These are phyloP conservation scores for Spodoptera littoralis DNA, from an alignment of 2,888 invertebrate genomes.

Conservation along the genomic window DNA sequence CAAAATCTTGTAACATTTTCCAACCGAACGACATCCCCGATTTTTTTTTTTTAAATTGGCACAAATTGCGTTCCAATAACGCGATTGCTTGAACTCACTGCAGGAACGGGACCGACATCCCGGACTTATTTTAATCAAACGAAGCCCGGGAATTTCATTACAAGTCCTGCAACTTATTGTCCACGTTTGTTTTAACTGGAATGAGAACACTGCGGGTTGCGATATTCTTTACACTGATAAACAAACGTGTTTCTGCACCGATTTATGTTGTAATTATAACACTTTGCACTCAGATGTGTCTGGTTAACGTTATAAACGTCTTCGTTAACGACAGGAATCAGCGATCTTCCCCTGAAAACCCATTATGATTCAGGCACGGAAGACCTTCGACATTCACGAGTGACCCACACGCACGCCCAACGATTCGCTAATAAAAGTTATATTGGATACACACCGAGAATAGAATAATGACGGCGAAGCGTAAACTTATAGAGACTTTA, in stretches of 20 bases:
- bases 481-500: constrained; percentile 45
- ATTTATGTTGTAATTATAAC: constrained; percentile 7
- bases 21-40: constrained; percentile 35
- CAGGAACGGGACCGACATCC: constrained; percentile 42
- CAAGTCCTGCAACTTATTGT: constrained; percentile 61
- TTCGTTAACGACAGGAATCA: constrained; percentile 15
- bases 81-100: constrained; percentile 54
- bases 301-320: constrained; percentile 7
- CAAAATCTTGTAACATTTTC: constrained; percentile 35
- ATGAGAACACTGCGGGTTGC: constrained; percentile 21
- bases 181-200: constrained; percentile 62
- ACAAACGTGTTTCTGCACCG: constrained; percentile 1
- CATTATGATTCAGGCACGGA: constrained; percentile 35
- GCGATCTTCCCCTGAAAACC: constrained; percentile 22
- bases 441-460: constrained; percentile 60
- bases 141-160: constrained; percentile 72
- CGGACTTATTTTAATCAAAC: constrained; percentile 69
- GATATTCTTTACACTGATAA: constrained; percentile 4
- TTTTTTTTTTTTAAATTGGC: constrained; percentile 46
- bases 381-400: constrained; percentile 62
- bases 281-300: background rate
- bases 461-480: constrained; percentile 56
- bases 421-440: constrained; percentile 64
- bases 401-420: constrained; percentile 55
- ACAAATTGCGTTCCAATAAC: constrained; percentile 47